Percentiles rank a stretch among this genome's conserved stretches.
phyloP scores from a whole-genome alignment of 64 coral and sea anemone genomes.

The Montipora cactus region DNA sequence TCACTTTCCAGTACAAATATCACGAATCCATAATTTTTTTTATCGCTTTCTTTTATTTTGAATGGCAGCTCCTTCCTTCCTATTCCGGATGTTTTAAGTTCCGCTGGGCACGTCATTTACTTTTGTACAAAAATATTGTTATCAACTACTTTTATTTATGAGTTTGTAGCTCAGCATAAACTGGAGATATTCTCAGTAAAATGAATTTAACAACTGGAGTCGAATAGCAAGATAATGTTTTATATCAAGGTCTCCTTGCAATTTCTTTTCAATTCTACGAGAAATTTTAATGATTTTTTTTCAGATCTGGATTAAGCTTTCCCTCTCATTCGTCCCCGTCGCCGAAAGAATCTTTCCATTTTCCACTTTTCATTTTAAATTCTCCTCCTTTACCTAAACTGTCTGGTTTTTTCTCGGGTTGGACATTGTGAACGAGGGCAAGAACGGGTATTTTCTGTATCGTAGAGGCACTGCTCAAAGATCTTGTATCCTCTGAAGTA shows the following conservation, averaged over 20 bases:
- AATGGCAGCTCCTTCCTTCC: background rate
- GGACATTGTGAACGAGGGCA: conserved; percentile 88
- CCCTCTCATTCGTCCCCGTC: conserved; percentile 1
- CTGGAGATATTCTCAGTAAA: background rate
- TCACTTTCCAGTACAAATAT: conserved; percentile 12
- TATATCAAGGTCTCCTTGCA: background rate
- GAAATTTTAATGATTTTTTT: background rate
- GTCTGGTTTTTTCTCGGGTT: conserved; percentile 59
- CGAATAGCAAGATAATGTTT: background rate
- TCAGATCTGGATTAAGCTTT: background rate
- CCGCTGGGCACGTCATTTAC: background rate
- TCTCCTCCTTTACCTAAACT: conserved; percentile 27
- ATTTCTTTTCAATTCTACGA: background rate
- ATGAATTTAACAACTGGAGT: background rate
- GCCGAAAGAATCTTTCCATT: conserved; percentile 69
- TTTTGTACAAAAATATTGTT: conserved; percentile 41
- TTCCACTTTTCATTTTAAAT: conserved; percentile 60
- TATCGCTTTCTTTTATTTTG: background rate
- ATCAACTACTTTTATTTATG: background rate
- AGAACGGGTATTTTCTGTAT: conserved; percentile 95
- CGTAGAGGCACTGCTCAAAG: conserved; percentile 53
- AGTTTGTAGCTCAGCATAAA: background rate
- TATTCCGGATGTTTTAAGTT: background rate
- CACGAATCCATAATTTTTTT: background rate
- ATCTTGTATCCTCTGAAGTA: conserved; percentile 5